Conservation (phyloP, 2,888 invertebrate species). For the Drosophila antonietae region DNA sequence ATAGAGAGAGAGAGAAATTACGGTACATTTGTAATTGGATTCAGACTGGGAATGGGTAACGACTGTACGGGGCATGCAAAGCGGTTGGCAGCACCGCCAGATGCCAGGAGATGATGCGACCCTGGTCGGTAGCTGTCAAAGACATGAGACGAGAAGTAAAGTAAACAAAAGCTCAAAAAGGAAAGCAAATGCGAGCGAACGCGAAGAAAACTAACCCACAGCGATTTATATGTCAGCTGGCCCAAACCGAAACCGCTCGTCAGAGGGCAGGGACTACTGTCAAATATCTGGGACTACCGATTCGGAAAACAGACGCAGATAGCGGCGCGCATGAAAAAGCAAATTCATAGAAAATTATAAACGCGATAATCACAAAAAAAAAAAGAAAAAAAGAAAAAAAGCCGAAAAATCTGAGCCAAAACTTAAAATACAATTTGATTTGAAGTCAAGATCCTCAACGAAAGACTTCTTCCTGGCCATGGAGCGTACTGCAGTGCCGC, state of each 20-base stretch:
- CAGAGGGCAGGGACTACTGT: constrained; percentile 33
- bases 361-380: constrained; percentile 19
- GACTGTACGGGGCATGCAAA: not conserved
- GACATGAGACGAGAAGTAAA: not conserved
- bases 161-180: constrained; percentile 10
- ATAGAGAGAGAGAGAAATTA: not conserved
- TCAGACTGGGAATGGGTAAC: not conserved
- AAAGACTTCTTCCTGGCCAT: constrained; percentile 18
- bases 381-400: not conserved
- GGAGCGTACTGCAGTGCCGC: constrained; percentile 53
- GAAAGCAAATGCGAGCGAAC: constrained; percentile 35
- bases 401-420: not conserved
- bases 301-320: constrained; percentile 32
- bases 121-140: constrained; percentile 45
- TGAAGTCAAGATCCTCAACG: rapidly evolving
- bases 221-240: constrained; percentile 70
- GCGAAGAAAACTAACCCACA: constrained; percentile 59
- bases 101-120: constrained; percentile 2
- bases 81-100: constrained; percentile 41
- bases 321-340: constrained; percentile 33
- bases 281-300: constrained; percentile 36
- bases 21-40: constrained; percentile 7
- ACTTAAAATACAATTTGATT: not conserved
- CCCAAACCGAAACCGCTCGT: constrained; percentile 28
- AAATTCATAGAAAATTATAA: constrained; percentile 25